Conservation (phyloP, 2,113 vertebrate species). For the Sylvia atricapilla region DNA sequence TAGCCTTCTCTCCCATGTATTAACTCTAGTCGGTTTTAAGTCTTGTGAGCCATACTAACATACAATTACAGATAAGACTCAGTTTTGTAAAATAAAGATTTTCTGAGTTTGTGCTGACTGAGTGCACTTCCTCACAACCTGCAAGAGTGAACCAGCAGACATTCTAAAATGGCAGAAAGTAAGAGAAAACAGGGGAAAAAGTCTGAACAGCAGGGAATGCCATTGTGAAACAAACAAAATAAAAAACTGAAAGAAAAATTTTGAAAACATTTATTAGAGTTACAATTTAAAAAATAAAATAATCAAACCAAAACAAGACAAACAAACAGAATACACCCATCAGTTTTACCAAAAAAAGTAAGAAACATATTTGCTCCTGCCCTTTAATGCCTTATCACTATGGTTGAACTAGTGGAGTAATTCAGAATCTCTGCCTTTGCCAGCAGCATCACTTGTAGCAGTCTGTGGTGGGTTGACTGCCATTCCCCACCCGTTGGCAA, state of each 20-base stretch:
- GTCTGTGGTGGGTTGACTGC: background rate
- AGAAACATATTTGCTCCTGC: background rate
- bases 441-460: background rate
- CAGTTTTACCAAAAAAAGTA: background rate
- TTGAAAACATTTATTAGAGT: background rate
- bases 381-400: background rate
- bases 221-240: background rate
- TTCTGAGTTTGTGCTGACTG: background rate
- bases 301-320: background rate
- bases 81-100: background rate
- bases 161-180: background rate
- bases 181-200: background rate
- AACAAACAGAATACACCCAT: background rate
- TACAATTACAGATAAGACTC: background rate
- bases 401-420: background rate
- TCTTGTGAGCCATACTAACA: background rate
- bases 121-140: background rate
- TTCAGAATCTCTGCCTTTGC: background rate
- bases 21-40: background rate
- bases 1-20: background rate
- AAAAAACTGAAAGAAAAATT: background rate
- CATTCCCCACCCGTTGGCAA: accelerated
- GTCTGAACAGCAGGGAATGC: background rate
- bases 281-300: background rate
- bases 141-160: background rate